Base-by-base conservation (phyloP, 2,113 vertebrate genomes). In the Xyrauchen texanus region DNA sequence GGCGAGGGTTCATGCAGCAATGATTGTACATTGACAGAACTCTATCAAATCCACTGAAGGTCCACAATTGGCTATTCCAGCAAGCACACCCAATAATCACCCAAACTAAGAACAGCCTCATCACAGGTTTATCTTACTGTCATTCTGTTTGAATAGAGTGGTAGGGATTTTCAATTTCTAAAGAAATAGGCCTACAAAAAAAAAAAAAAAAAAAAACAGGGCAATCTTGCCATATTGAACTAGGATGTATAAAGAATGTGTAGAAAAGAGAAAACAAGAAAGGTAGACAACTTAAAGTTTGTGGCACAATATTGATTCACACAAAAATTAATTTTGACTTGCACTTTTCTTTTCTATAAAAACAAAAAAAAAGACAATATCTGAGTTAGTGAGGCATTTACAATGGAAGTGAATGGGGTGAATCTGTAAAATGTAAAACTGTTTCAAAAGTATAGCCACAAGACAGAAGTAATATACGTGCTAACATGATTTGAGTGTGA, bases 21-120 rank as follows among this genome's bases (percentile, higher is more conserved):
- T 78, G 75, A 85, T 85, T 85, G 61, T 76, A 61, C 75, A 55
- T 47, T 13, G 47, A 78, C 79, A 76, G 60, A 81, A 67, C 78
- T 85, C 81, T 21, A 81, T 83, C 81, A 83, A 78, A 77, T 78
- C 44, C 34, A 75, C 52, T 6, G 15, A 81, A 21, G 76, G 62
- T n/a, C 15, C 67, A 84, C 83, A 81, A 76, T 72, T 42, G 46
- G 76, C 68, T 51, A 5, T 47, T 15, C 49, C 55, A 58, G 15
- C 76, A 51, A 51, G 69, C 69, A 55, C 63, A 58, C 69, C 15
- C 78, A 67, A 80, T 65, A 80, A 73, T 58, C 61, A 71, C 45
- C 51, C 69, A 71, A 67, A 62, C 51, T 72, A 55, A 70, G 62
- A 67, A 62, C 6, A 11, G 51, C 62, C 52, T 46, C 62, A 72